Percentiles rank a stretch among this genome's conserved stretches.
These are phyloP conservation scores for Champsocephalus esox DNA, from an alignment of 2,797 vertebrate genomes.

Conservation along the genomic window DNA sequence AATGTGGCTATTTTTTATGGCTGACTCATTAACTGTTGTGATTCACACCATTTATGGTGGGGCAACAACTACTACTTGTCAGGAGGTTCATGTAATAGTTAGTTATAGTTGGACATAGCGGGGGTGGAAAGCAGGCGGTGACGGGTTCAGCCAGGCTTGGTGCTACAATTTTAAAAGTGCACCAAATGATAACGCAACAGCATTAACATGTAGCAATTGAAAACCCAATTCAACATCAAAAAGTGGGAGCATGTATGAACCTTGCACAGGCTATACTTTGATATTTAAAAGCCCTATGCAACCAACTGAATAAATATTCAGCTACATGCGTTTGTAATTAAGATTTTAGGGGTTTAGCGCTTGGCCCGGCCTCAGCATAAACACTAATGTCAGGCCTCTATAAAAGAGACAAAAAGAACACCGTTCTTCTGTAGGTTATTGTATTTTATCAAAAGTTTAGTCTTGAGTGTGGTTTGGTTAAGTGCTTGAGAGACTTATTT, in stretches of 20 bases:
- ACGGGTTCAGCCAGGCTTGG: background rate
- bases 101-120: slow-evolving; percentile 6
- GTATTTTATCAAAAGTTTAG: slow-evolving; percentile 16
- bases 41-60: slow-evolving; percentile 12
- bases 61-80: slow-evolving; percentile 7
- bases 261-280: background rate
- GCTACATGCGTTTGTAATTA: background rate
- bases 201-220: background rate
- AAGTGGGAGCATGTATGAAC: background rate
- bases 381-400: slow-evolving; percentile 8
- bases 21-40: slow-evolving; percentile 32
- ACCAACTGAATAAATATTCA: background rate
- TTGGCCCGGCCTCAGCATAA: too few species aligned
- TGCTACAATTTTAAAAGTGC: slow-evolving; percentile 13
- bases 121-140: slow-evolving; percentile 14
- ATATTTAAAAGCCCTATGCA: background rate
- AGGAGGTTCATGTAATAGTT: slow-evolving; percentile 28
- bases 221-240: background rate
- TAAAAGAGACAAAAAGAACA: slow-evolving; percentile 8
- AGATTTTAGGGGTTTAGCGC: slow-evolving; percentile 10
- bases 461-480: slow-evolving; percentile 16
- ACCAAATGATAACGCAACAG: background rate
- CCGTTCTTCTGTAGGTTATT: slow-evolving; percentile 3
- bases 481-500: slow-evolving; percentile 20
- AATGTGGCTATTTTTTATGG: slow-evolving; percentile 46